Evolutionary conservation across 92 coral and sea anemone genomes (phyloP).

Genomic region (Palythoa grandiflora): DNA sequence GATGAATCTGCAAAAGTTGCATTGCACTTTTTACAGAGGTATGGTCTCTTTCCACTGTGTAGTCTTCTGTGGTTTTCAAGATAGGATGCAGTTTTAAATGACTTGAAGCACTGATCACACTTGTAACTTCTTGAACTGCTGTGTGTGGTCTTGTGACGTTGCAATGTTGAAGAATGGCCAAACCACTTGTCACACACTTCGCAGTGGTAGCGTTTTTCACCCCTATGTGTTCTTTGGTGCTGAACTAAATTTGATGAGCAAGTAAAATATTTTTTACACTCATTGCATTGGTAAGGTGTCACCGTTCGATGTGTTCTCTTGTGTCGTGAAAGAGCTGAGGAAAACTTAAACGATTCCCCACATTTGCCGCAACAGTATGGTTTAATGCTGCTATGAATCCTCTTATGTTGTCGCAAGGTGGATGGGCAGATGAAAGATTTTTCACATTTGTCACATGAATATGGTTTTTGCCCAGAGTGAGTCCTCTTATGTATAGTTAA

Average conservation of each 20-base stretch:
- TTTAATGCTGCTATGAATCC: neutral
- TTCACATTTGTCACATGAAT: neutral
- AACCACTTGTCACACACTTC: neutral
- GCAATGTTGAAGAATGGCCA: constrained; percentile 2
- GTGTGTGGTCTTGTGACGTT: neutral
- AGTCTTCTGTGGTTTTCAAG: neutral
- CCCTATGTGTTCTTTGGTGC: neutral
- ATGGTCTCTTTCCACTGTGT: neutral
- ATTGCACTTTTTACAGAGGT: neutral
- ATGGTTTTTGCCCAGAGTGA: neutral
- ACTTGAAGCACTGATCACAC: neutral
- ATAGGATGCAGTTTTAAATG: neutral
- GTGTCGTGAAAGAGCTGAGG: neutral
- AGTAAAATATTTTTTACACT: neutral
- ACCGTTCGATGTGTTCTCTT: neutral
- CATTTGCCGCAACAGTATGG: neutral
- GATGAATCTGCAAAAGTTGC: neutral
- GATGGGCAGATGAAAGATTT: neutral
- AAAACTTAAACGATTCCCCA: neutral
- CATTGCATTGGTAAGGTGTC: neutral
- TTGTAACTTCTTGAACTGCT: neutral
- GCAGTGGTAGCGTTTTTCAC: neutral
- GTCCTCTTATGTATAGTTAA: neutral
- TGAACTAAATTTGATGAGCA: neutral
- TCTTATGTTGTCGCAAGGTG: neutral